Evolutionary conservation across 2,888 invertebrate genomes (phyloP).

Genomic region (Sarcophaga variegata): DNA sequence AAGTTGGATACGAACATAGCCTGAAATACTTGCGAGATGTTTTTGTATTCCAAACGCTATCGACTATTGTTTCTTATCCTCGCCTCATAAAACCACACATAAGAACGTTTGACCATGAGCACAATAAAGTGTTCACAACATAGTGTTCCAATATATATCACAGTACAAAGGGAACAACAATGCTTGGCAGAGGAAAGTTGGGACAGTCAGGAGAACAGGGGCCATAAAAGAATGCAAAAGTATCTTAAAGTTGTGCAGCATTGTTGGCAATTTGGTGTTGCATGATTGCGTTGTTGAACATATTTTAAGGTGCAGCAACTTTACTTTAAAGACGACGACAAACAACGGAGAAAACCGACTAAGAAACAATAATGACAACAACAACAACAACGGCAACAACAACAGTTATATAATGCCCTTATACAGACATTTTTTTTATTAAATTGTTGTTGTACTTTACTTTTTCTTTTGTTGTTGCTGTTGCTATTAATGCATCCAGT

Average conservation of each 20-base stretch:
- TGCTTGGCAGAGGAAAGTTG: no score
- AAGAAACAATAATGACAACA: conserved; percentile 25
- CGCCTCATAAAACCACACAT: conserved; percentile 43
- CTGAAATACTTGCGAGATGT: no score
- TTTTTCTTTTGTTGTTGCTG: conserved; percentile 42
- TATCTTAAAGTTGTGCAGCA: conserved; percentile 44
- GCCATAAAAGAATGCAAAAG: conserved; percentile 1
- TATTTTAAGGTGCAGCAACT: conserved; percentile 66
- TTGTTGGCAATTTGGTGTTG: conserved; percentile 23
- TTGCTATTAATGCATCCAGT: conserved; percentile 60
- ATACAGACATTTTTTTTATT: conserved; percentile 39
- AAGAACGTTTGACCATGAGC: conserved; percentile 44
- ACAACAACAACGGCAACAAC: conserved; percentile 8
- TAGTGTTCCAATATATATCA: not conserved
- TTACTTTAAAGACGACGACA: conserved; percentile 42
- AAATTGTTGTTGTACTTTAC: conserved; percentile 11
- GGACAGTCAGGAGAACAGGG: not conserved
- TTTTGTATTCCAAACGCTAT: no score
- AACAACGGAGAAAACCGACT: conserved; percentile 38
- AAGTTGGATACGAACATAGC: no score
- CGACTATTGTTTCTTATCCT: not conserved
- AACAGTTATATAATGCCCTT: conserved; percentile 27
- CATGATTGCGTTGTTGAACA: conserved; percentile 48
- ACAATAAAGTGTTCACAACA: conserved; percentile 31
- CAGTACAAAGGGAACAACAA: conserved; percentile 51